A percentile compares a stretch with the other conserved stretches of the same genome.
These are phyloP conservation scores for Aulostomus chinensis DNA, from an alignment of 2,797 vertebrate genomes.

Conservation along the genomic window DNA sequence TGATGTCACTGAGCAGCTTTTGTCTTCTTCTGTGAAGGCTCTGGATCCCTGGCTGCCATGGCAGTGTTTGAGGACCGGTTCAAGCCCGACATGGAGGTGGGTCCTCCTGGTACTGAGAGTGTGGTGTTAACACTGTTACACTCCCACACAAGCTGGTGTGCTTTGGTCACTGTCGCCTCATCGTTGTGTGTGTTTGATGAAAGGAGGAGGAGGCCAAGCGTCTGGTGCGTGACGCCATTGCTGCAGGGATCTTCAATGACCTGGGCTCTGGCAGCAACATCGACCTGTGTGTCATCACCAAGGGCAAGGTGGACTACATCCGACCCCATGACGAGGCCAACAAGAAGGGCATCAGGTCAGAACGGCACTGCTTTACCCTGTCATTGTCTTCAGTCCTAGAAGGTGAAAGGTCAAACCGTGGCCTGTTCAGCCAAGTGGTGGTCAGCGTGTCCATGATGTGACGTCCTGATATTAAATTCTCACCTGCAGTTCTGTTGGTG, in stretches of 20 bases:
- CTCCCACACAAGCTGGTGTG: neutral
- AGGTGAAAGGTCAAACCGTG: too few relatives aligned
- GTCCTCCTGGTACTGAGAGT: too few relatives aligned
- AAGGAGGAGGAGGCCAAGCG: slow-evolving; percentile 92
- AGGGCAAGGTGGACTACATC: slow-evolving; percentile 91
- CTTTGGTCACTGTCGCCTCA: neutral
- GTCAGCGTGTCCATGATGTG: too few relatives aligned
- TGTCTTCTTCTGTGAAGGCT: slow-evolving; percentile 76
- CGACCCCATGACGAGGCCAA: slow-evolving; percentile 90
- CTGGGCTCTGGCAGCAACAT: slow-evolving; percentile 97
- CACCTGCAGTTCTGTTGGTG: too few relatives aligned
- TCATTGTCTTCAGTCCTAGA: neutral
- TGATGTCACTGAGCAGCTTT: neutral
- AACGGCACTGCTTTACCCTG: neutral
- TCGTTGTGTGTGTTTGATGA: neutral
- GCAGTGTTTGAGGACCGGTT: slow-evolving; percentile 96
- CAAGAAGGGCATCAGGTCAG: slow-evolving; percentile 93
- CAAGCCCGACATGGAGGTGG: slow-evolving; percentile 91
- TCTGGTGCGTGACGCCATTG: slow-evolving; percentile 92
- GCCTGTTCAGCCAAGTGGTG: neutral
- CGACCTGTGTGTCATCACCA: slow-evolving; percentile 93
- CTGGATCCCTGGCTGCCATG: slow-evolving; percentile 96
- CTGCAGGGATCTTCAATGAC: slow-evolving; percentile 94
- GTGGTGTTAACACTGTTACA: too few relatives aligned
- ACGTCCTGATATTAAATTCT: too few relatives aligned